These are phyloP conservation scores for Oscheius sp. DNA, from an alignment of 2,888 invertebrate species.

Conservation along the genomic window DNA sequence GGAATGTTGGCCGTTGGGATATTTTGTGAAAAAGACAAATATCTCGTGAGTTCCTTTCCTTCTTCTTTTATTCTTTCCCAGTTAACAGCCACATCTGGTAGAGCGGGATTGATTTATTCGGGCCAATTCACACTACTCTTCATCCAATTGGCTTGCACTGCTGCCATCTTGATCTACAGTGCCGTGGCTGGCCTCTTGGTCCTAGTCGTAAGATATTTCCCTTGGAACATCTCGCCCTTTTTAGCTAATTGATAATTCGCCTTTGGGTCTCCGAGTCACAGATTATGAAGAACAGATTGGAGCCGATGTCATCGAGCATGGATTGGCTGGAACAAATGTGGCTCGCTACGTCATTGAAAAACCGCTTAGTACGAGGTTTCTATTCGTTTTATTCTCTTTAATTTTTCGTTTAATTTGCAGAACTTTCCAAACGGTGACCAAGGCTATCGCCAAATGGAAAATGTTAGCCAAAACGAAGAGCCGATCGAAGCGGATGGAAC, in stretches of 20 bases:
- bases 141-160: conserved; percentile 66
- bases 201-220: conserved; percentile 61
- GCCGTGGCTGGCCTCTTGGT: conserved; percentile 63
- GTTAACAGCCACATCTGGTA: conserved; percentile 45
- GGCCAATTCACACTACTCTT: conserved; percentile 69
- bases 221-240: conserved; percentile 1
- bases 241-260: conserved; percentile 55
- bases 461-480: conserved; percentile 56
- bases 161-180: conserved; percentile 68
- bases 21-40: conserved; percentile 67
- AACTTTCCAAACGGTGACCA: conserved; percentile 62
- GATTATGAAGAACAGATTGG: conserved; percentile 70
- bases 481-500: conserved; percentile 45
- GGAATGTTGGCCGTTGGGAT: conserved; percentile 71
- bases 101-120: conserved; percentile 52
- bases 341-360: conserved; percentile 59
- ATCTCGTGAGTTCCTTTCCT: conserved; percentile 55
- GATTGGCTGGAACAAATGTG: conserved; percentile 59
- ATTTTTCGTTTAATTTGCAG: conserved; percentile 32
- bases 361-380: conserved; percentile 54
- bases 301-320: conserved; percentile 70
- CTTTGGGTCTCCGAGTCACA: conserved; percentile 68
- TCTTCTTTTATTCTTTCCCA: not conserved
- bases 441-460: conserved; percentile 63
- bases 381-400: not conserved